phyloP scores from a whole-genome alignment of 2,797 vertebrate genomes.

The Scarus forsteni region DNA sequence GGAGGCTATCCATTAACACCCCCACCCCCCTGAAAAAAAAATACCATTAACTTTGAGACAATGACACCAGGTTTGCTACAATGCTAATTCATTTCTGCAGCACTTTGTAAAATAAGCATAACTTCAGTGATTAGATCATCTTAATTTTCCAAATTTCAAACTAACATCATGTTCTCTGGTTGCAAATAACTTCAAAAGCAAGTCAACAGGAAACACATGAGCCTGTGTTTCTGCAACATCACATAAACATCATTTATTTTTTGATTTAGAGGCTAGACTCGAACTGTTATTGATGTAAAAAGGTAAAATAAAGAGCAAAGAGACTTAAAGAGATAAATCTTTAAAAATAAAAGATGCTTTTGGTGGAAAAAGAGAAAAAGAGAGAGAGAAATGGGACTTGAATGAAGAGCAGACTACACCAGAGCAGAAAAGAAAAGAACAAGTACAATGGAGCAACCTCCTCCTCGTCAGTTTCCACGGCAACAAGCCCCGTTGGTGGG shows the following conservation, averaged over 20 bases:
- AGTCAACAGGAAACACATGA: not conserved
- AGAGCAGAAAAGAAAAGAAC: conserved; percentile 46
- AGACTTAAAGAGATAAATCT: conserved; percentile 7
- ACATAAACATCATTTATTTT: not conserved
- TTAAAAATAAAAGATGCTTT: conserved; percentile 5
- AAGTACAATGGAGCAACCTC: conserved; percentile 61
- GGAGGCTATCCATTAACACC: no score
- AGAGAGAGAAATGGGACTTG: conserved; percentile 16
- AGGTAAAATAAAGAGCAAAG: not conserved
- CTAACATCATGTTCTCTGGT: not conserved
- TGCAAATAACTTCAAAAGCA: conserved; percentile 11
- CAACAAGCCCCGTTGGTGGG: conserved; percentile 74
- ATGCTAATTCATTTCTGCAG: no score
- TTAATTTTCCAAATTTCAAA: not conserved
- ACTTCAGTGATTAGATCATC: no score
- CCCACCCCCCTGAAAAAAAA: no score
- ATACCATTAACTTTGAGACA: no score
- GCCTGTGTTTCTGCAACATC: not conserved
- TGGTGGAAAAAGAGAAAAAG: conserved; percentile 5
- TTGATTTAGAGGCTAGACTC: not conserved
- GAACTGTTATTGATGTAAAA: not conserved
- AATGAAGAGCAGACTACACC: conserved; percentile 48
- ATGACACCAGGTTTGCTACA: no score
- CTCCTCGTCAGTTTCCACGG: conserved; percentile 73
- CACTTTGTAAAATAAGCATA: no score